Base-by-base conservation (phyloP, 2,113 vertebrate species). In the Dasypus novemcinctus region DNA sequence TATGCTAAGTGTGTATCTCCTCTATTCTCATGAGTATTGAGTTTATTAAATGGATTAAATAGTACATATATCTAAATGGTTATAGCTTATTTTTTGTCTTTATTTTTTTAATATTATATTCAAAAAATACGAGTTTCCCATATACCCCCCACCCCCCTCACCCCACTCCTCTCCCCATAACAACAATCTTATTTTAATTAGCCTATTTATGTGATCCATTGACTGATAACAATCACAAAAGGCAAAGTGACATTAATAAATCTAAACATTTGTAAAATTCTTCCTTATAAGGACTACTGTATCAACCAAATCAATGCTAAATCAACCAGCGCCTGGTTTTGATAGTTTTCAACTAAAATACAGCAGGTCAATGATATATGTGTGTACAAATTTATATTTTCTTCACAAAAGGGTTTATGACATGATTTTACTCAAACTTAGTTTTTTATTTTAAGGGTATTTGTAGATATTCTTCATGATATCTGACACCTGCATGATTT, bases 181-280 rank as follows among this genome's bases (percentile, higher is more conserved):
- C n/a, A n/a, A n/a, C n/a, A n/a, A n/a, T n/a, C n/a, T 92, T 18
- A 23, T 84, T 88, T 61, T 68, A 82, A 75, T 95, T 92, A 83
- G 61, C 12, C 52, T 64, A 21, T 68, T 36, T 25, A 43, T 78
- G 14, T 89, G 5, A 11, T 82, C n/a, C n/a, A n/a, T n/a, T n/a
- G n/a, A n/a, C n/a, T n/a, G n/a, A n/a, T n/a, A n/a, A n/a, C n/a
- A n/a, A n/a, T n/a, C n/a, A n/a, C 86, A 61, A 93, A 84, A 88
- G 4, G 23, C 66, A 85, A 88, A 80, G 43, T 75, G 78, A 36
- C 2, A 75, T 46, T 13, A 27, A 41, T 59, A 74, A 93, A 43
- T 68, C 27, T 66, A 80, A 68, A 71, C 25, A 41, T 68, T 43
- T 91, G 5, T 41, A 74, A 63, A 78, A 11, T n/a, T n/a, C 78